A percentile compares a stretch with the other conserved stretches of the same genome.
Conservation (phyloP, 2,797 vertebrate species). For the Acestrorhynchus altus region DNA sequence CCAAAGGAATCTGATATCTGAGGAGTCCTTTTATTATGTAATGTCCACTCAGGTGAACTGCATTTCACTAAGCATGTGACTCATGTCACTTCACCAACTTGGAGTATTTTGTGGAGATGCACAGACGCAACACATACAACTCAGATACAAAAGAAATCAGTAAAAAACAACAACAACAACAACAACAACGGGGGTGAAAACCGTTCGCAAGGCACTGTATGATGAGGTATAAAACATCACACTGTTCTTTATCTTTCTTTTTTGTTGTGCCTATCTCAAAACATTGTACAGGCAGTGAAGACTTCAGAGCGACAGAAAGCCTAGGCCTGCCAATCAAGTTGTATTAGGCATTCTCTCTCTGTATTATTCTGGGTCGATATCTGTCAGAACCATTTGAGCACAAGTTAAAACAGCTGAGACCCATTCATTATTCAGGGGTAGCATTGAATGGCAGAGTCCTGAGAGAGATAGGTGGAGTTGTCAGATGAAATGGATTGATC, state of each 20-base stretch:
- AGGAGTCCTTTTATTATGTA: too few relatives aligned
- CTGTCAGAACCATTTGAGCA: conserved; percentile 61
- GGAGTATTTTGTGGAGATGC: too few relatives aligned
- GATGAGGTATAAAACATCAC: not conserved
- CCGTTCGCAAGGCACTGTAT: too few relatives aligned
- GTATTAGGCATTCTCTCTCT: conserved; percentile 53
- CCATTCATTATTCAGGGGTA: conserved; percentile 59
- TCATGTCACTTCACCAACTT: too few relatives aligned
- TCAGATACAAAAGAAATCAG: too few relatives aligned
- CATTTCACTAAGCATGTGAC: too few relatives aligned
- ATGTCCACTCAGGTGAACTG: too few relatives aligned
- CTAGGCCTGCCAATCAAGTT: conserved; percentile 47
- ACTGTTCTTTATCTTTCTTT: conserved; percentile 10
- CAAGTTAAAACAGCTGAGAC: conserved; percentile 60
- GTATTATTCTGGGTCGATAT: conserved; percentile 60
- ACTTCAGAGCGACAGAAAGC: conserved; percentile 40
- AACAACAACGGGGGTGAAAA: too few relatives aligned
- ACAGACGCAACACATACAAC: too few relatives aligned
- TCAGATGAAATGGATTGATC: conserved; percentile 59
- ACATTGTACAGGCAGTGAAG: conserved; percentile 3
- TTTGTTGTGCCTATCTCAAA: not conserved
- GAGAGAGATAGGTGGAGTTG: conserved; percentile 47
- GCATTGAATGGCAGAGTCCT: conserved; percentile 51
- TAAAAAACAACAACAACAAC: too few relatives aligned
- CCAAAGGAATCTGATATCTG: too few relatives aligned